phyloP scores from a whole-genome alignment of 2,113 vertebrate genomes.

The Zosterops pallidus region DNA sequence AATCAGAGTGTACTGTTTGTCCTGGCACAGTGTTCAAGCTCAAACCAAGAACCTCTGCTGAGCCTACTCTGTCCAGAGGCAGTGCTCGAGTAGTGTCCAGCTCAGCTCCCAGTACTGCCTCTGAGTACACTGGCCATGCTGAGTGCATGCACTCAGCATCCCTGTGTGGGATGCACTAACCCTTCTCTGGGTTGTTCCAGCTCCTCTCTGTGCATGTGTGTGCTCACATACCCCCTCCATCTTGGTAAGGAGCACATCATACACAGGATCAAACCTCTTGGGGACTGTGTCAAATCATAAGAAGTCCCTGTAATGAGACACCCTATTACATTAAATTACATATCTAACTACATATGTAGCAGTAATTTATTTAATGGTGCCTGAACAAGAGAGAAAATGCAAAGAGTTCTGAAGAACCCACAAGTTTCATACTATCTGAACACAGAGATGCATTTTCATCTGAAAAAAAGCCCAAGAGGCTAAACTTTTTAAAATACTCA shows the following conservation, averaged over 20 bases:
- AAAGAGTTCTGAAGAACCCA: neutral
- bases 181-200: neutral
- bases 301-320: neutral
- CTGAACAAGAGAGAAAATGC: neutral
- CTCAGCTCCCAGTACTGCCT: accelerated
- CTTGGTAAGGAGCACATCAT: neutral
- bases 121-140: neutral
- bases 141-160: no score
- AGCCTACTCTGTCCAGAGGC: neutral
- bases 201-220: neutral
- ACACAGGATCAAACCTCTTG: neutral
- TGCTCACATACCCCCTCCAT: accelerated
- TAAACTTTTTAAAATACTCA: neutral
- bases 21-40: neutral
- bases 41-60: neutral
- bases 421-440: neutral
- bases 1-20: neutral
- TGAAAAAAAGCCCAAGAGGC: neutral
- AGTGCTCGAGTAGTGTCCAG: neutral
- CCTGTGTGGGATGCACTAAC: neutral
- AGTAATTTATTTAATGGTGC: neutral
- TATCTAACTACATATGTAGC: neutral
- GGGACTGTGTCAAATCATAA: neutral
- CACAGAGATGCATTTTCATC: neutral
- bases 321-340: neutral